Evolutionary conservation across 2,888 invertebrate genomes (phyloP), one percentile per base, ranked within the genome.

Genomic region (Lithophane socia): DNA sequence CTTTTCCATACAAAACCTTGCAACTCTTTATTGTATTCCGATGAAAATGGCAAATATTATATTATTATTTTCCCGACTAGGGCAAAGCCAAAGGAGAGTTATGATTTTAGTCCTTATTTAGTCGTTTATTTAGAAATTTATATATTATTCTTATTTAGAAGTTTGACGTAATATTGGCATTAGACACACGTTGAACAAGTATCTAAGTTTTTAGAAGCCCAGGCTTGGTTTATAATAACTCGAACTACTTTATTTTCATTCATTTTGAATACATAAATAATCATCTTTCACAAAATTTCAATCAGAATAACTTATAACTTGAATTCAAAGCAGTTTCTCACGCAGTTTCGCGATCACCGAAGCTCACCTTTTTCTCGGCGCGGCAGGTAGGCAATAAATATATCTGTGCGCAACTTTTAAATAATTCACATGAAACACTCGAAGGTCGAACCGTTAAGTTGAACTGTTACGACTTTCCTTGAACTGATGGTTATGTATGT

Each of bases 361-460:
- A 61, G 61, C 70, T 76, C 69, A 78, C 82, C 74, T 85, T 86
- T 75, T 85, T 76, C 67, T 67, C 76, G 75, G 61, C 61, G 60
- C 73, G 78, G 83, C 81, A 80, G 71, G 54, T 49, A 63, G 71
- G 73, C 79, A 79, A 88, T 89, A 86, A 88, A 89, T 87, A 89
- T 87, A 88, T 86, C 82, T 82, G 70, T 71, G 80, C 84, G 87
- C 79, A 89, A 86, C 83, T 83, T 87, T 82, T 86, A 80, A 89
- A 89, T 85, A 82, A 89, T 89, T 89, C 87, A 89, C 66, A 54
- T 65, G 63, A 69, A 68, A 64, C 75, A 70, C 37, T 74, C 77
- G 70, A 76, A 79, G 79, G 77, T 82, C 77, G 56, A 60, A 52
- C 60, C 56, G 42, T 73, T 60, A 24, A 68, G 54, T 69, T 82